These are phyloP conservation scores for Peromyscus nudipes DNA, from an alignment of 2,797 vertebrate genomes.

Conservation along the genomic window DNA sequence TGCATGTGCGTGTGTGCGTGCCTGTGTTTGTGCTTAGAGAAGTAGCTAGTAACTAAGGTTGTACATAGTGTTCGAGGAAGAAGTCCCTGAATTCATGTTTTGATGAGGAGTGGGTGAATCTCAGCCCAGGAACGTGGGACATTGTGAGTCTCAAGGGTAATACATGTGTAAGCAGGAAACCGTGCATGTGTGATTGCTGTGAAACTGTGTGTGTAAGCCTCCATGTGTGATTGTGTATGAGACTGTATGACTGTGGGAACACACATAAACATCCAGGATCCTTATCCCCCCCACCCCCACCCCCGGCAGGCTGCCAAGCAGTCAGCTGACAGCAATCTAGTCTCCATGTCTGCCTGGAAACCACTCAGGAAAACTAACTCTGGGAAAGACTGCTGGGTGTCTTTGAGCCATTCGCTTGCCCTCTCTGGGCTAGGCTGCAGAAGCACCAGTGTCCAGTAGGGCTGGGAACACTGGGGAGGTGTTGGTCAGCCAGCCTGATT, in stretches of 20 bases:
- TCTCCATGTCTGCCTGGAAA: background rate
- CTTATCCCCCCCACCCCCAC: background rate
- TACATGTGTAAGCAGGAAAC: background rate
- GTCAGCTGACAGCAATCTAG: background rate
- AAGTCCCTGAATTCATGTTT: too few species aligned
- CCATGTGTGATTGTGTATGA: background rate
- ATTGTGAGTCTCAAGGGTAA: background rate
- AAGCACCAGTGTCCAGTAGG: accelerated
- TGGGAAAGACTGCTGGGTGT: background rate
- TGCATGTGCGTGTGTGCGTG: background rate
- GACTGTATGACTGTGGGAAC: background rate
- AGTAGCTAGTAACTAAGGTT: accelerated
- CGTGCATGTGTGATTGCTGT: background rate
- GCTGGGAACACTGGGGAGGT: background rate
- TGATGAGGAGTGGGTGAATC: too few species aligned
- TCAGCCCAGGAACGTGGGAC: background rate
- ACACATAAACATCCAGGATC: accelerated
- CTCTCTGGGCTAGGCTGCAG: background rate
- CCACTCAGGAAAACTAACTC: background rate
- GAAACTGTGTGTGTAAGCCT: background rate
- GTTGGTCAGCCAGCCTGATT: background rate
- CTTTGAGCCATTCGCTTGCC: background rate
- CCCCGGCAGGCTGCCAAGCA: background rate
- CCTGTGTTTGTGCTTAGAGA: background rate
- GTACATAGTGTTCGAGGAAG: background rate